phyloP scores from a whole-genome alignment of 2,888 invertebrate species.

The Volucella bombylans region DNA sequence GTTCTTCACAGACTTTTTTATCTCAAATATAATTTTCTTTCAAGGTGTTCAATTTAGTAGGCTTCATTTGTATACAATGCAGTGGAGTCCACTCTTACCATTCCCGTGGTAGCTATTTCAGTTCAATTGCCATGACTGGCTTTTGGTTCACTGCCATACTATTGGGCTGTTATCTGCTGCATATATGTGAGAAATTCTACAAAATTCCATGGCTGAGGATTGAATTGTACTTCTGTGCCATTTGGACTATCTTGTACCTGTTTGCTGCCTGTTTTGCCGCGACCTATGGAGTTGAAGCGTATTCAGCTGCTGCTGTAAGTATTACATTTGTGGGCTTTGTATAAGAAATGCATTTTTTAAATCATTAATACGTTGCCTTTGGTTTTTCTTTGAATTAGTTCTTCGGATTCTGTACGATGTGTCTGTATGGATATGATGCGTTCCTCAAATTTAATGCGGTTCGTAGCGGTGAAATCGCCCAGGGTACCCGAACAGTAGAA shows the following conservation, averaged over 20 bases:
- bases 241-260: slow-evolving; percentile 90
- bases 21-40: slow-evolving; percentile 2
- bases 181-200: slow-evolving; percentile 92
- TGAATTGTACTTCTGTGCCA: slow-evolving; percentile 89
- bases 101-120: slow-evolving; percentile 88
- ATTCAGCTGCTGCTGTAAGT: slow-evolving; percentile 88
- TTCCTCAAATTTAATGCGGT: slow-evolving; percentile 89
- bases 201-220: slow-evolving; percentile 93
- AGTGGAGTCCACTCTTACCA: slow-evolving; percentile 83
- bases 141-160: slow-evolving; percentile 93
- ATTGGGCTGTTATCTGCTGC: slow-evolving; percentile 91
- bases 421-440: slow-evolving; percentile 90
- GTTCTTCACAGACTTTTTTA: not conserved
- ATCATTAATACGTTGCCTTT: not conserved
- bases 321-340: not conserved
- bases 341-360: no score
- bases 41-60: slow-evolving; percentile 87
- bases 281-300: slow-evolving; percentile 85
- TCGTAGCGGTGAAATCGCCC: slow-evolving; percentile 87
- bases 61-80: slow-evolving; percentile 91
- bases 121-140: slow-evolving; percentile 90
- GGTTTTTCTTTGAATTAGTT: slow-evolving; percentile 85
- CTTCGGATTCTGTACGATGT: slow-evolving; percentile 92
- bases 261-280: slow-evolving; percentile 89
- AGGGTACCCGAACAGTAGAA: slow-evolving; percentile 83